phyloP scores from a whole-genome alignment of 1,140 invertebrate species.

The Drosophila sturtevanti region DNA sequence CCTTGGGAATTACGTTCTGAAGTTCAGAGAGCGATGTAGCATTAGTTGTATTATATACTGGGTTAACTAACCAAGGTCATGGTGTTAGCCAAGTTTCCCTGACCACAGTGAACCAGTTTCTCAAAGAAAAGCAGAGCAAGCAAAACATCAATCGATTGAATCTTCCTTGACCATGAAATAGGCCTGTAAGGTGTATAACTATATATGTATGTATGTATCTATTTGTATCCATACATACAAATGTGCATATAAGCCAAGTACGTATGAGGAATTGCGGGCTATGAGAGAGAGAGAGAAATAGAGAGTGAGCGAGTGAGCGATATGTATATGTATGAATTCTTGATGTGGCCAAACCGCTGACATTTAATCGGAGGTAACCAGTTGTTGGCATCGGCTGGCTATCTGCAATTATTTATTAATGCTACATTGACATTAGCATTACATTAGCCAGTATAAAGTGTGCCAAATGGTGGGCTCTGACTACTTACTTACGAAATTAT shows the following conservation, averaged over 20 bases:
- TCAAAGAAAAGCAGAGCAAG: conserved; percentile 17
- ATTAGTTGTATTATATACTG: neutral
- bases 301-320: conserved; percentile 27
- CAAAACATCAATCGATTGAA: conserved; percentile 7
- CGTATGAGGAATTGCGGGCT: neutral
- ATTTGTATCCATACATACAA: neutral
- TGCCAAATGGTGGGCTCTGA: conserved; percentile 39
- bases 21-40: neutral
- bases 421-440: conserved; percentile 81
- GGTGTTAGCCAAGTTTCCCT: neutral
- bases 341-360: conserved; percentile 72
- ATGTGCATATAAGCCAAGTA: neutral
- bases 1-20: neutral
- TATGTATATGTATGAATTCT: conserved; percentile 36
- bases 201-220: neutral
- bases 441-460: conserved; percentile 41
- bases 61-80: conserved; percentile 34
- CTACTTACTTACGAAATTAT: conserved; percentile 40
- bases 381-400: conserved; percentile 35
- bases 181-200: neutral
- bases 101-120: conserved; percentile 43
- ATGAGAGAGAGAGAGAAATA: neutral
- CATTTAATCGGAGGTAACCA: conserved; percentile 70
- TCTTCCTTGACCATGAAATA: conserved; percentile 70
- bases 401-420: conserved; percentile 80